These are phyloP conservation scores for Hyla sarda DNA, from an alignment of 2,113 vertebrate species.

Conservation along the genomic window DNA sequence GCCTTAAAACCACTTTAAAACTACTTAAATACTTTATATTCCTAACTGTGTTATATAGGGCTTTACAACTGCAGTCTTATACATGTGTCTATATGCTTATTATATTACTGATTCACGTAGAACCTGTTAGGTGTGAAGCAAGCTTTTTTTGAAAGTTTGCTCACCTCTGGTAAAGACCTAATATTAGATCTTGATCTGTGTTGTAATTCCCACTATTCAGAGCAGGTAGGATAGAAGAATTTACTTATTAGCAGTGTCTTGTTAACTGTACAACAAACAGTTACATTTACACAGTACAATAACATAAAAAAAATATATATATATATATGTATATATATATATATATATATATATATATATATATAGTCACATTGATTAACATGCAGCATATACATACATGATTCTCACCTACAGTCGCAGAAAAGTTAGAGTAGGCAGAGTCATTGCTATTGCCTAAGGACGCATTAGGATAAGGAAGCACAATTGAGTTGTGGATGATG, in stretches of 20 bases:
- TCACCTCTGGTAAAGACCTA: not conserved
- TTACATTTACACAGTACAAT: not conserved
- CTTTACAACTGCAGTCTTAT: too few relatives aligned
- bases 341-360: not conserved
- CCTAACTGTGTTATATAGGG: too few relatives aligned
- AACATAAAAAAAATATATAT: not conserved
- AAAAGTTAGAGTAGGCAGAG: constrained; percentile 98
- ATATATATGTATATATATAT: not conserved
- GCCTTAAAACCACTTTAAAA: too few relatives aligned
- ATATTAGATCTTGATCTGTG: not conserved
- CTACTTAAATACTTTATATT: too few relatives aligned
- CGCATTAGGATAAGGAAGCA: constrained; percentile 91
- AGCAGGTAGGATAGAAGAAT: not conserved
- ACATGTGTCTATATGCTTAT: too few relatives aligned
- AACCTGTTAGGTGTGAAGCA: too few relatives aligned
- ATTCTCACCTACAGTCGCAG: constrained; percentile 96
- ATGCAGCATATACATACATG: constrained; percentile 23
- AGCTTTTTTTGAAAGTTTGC: too few relatives aligned
- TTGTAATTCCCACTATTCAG: not conserved
- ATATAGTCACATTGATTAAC: not conserved
- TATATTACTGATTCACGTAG: too few relatives aligned
- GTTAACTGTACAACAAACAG: not conserved
- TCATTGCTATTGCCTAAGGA: constrained; percentile 97
- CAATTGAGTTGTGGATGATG: constrained; percentile 96
- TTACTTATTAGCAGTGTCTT: not conserved